Percentiles rank a stretch among this genome's conserved stretches.
These are phyloP conservation scores for Drosophila sp. DNA, from an alignment of 1,140 invertebrate species.

Conservation along the genomic window DNA sequence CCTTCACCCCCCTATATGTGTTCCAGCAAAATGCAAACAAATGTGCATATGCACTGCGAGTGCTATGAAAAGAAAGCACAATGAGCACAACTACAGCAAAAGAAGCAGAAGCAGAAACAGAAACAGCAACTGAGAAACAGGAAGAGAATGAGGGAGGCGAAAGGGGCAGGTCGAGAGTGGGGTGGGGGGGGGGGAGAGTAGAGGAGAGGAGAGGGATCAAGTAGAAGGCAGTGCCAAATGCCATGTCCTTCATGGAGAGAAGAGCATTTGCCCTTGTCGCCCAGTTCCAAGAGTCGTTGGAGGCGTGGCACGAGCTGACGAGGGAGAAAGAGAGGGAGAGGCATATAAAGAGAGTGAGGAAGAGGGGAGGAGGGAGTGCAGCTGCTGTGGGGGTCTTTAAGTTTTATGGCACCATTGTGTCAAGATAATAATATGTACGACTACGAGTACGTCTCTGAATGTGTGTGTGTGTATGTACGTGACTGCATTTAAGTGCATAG, in stretches of 20 bases:
- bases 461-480: conserved; percentile 56
- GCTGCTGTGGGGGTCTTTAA: conserved; percentile 79
- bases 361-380: conserved; percentile 24
- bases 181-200: neutral
- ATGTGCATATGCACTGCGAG: conserved; percentile 69
- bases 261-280: conserved; percentile 20
- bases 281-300: conserved; percentile 10
- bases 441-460: conserved; percentile 25
- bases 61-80: conserved; percentile 53
- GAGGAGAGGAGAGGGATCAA: neutral
- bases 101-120: conserved; percentile 27
- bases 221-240: conserved; percentile 22
- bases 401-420: conserved; percentile 83
- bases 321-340: neutral
- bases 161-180: neutral
- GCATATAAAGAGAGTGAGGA: too few species aligned
- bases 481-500: conserved; percentile 83
- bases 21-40: conserved; percentile 63
- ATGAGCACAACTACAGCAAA: conserved; percentile 25
- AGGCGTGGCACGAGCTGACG: conserved; percentile 37
- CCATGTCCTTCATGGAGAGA: conserved; percentile 39
- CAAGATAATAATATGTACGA: conserved; percentile 83
- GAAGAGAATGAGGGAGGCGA: too few species aligned
- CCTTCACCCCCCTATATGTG: neutral
- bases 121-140: neutral